Evolutionary conservation across 2,113 vertebrate species (phyloP).

Genomic region (Andinoacara biseriatus): DNA sequence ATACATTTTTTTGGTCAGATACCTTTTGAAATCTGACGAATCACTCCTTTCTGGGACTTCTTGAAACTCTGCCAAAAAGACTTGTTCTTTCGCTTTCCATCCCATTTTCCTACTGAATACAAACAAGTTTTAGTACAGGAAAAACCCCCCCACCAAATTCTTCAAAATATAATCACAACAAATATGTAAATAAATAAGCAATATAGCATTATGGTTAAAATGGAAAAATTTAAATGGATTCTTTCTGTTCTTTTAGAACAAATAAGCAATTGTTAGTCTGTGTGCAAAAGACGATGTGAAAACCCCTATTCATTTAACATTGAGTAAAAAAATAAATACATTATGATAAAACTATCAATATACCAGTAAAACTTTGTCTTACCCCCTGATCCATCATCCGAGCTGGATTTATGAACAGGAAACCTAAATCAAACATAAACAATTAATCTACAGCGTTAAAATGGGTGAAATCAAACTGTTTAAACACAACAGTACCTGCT

Average conservation of each 20-base stretch:
- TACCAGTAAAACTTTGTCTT: constrained; percentile 32
- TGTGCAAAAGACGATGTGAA: background rate
- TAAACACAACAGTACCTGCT: constrained; percentile 60
- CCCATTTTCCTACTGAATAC: constrained; percentile 84
- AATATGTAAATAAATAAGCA: background rate
- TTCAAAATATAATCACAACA: background rate
- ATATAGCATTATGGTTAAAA: background rate
- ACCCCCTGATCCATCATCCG: constrained; percentile 93
- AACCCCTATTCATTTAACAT: background rate
- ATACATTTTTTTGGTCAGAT: background rate
- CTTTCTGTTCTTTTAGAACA: background rate
- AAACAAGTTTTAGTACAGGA: background rate
- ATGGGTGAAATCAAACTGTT: background rate
- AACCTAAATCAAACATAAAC: constrained; percentile 79
- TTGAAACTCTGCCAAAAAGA: constrained; percentile 96
- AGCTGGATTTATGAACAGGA: constrained; percentile 91
- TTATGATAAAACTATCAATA: background rate
- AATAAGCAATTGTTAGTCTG: background rate
- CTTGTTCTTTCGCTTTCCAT: constrained; percentile 95
- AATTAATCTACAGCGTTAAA: background rate
- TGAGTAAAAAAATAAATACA: background rate
- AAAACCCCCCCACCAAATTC: background rate
- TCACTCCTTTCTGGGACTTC: constrained; percentile 89
- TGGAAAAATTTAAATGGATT: background rate
- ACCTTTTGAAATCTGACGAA: constrained; percentile 92